phyloP scores from a whole-genome alignment of 2,888 invertebrate species.

The Rambutsinella grinnellia region DNA sequence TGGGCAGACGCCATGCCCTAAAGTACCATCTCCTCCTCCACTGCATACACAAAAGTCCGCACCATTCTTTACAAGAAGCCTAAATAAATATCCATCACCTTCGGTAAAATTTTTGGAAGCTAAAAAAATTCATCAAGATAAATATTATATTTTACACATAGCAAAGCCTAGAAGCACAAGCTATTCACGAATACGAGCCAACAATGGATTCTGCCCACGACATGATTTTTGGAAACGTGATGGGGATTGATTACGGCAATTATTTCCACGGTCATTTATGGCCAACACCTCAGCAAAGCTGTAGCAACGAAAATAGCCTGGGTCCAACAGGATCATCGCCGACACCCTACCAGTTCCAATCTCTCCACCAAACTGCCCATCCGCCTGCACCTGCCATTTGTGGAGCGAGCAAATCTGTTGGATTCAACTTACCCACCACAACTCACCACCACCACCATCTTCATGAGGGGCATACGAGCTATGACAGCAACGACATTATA shows the following conservation, averaged over 20 bases:
- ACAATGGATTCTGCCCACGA: conserved; percentile 39
- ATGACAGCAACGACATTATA: background rate
- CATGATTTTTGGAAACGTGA: conserved; percentile 51
- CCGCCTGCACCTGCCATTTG: background rate
- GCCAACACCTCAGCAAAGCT: conserved; percentile 15
- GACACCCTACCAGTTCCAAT: conserved; percentile 1
- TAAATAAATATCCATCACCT: background rate
- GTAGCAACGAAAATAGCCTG: background rate
- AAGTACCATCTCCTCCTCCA: background rate
- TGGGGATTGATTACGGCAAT: conserved; percentile 44
- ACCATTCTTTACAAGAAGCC: background rate
- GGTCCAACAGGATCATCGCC: background rate
- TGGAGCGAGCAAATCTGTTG: conserved; percentile 9
- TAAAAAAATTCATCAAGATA: too few species aligned
- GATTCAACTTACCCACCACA: conserved; percentile 16
- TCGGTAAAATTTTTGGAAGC: background rate
- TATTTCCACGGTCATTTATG: conserved; percentile 37
- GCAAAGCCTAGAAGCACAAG: conserved; percentile 37
- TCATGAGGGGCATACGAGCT: background rate
- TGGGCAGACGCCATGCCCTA: background rate
- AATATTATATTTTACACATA: too few species aligned
- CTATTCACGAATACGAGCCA: conserved; percentile 39
- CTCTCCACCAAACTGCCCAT: background rate
- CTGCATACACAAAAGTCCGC: background rate
- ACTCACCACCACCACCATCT: background rate